Percentiles rank a stretch among this genome's conserved stretches.
Evolutionary conservation across 1,140 invertebrate genomes (phyloP).

Genomic region (Drosophila parabipectinata): DNA sequence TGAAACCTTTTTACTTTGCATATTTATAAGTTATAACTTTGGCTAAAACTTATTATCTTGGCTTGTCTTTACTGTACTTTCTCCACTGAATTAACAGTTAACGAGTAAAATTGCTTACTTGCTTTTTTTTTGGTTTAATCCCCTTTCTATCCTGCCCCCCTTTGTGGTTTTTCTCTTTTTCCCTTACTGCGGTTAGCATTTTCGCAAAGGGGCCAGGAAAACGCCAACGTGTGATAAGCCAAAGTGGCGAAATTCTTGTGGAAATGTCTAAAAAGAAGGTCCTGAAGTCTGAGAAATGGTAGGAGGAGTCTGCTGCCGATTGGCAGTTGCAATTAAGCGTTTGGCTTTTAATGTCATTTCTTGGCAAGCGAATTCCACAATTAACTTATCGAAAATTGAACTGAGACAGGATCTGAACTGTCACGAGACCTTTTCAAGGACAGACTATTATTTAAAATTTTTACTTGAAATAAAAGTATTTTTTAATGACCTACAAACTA

Average conservation of each 20-base stretch:
- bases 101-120: conserved; percentile 55
- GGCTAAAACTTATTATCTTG: too few species aligned
- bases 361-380: conserved; percentile 26
- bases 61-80: not conserved
- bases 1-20: too few species aligned
- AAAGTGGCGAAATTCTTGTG: conserved; percentile 26
- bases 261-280: not conserved
- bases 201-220: conserved; percentile 18
- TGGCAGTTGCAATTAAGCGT: conserved; percentile 72
- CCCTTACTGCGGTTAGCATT: conserved; percentile 30
- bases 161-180: conserved; percentile 37
- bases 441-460: too few species aligned
- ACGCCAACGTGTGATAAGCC: conserved; percentile 44
- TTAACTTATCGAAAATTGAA: conserved; percentile 22
- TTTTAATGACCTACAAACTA: too few species aligned
- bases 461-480: too few species aligned
- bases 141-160: not conserved
- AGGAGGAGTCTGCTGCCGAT: conserved; percentile 47
- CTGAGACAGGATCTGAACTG: not conserved
- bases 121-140: conserved; percentile 9
- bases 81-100: conserved; percentile 44
- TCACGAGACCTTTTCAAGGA: too few species aligned
- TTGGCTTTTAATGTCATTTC: conserved; percentile 61
- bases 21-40: too few species aligned
- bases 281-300: not conserved